Evolutionary conservation across 2,797 vertebrate genomes (phyloP), one percentile per base, ranked within the genome.

Genomic region (Microctenopoma stevenorrisi): DNA sequence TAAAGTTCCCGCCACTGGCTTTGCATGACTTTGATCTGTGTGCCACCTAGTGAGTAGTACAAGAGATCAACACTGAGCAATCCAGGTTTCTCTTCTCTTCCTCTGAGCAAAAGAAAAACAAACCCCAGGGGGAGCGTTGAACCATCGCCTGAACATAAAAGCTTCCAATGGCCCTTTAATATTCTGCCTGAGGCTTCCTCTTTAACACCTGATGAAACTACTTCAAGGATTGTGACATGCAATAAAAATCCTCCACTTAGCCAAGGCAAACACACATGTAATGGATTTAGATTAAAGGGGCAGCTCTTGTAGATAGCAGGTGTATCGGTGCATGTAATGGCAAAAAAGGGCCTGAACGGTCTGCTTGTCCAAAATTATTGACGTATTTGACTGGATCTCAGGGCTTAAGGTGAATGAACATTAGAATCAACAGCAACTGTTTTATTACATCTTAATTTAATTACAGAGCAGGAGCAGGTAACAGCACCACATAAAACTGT

Each of bases 41-140:
- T 86, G 82, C 85, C 88, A 89, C 84, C 88, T 83, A 86, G 86
- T 87, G 86, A 89, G 81, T 77, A 49, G 66, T 54, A 79, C 72
- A 61, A 66, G 76, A 75, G 84, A 76, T 55, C 67, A 78, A 30
- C 53, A 54, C 37, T 5, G 64, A 79, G 66, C 25, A 1, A 76
- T 54, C 50, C 65, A 60, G 48, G 52, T 55, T 42, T 38, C 64
- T 53, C 64, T 77, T 68, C 64, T 74, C 72, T 75, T 78, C 33
- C 62, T 81, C 62, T 59, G 68, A 86, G 55, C 75, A 55, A 67
- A 84, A 85, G 70, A 83, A 82, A 83, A 84, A 81, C 48, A 82
- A 81, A 76, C 76, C 72, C 72, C 68, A 50, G 42, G 28, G 60
- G 65, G 60, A 60, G 64, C 5, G 47, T 55, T 54, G 63, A 79